These are phyloP conservation scores for Saccopteryx leptura DNA, from an alignment of 2,113 vertebrate genomes.

Conservation along the genomic window DNA sequence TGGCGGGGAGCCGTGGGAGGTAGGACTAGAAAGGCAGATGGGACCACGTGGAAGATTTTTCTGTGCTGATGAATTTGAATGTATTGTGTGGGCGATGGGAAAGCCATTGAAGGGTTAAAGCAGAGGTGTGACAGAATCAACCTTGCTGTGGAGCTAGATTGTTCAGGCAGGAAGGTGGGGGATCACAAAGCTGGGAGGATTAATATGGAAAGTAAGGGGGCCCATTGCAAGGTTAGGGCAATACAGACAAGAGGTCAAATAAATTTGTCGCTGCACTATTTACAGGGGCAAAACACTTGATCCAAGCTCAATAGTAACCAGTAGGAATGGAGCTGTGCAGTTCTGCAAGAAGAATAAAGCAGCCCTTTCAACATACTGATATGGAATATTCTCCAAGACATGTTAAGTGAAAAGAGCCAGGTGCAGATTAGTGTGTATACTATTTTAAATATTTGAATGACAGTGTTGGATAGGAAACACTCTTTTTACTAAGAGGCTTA, in stretches of 20 bases:
- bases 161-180: neutral
- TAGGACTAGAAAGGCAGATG: neutral
- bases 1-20: neutral
- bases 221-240: neutral
- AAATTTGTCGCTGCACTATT: neutral
- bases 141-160: neutral
- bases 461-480: neutral
- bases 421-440: neutral
- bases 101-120: neutral
- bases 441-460: neutral
- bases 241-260: neutral
- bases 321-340: neutral
- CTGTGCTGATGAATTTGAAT: neutral
- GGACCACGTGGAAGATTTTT: neutral
- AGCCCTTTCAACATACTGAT: neutral
- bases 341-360: neutral
- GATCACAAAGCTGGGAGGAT: neutral
- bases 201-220: neutral
- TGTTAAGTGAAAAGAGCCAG: slow-evolving; percentile 12
- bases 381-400: neutral
- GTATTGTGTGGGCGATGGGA: neutral
- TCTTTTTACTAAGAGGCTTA: no score
- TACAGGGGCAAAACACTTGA: neutral
- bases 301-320: neutral
- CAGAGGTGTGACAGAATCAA: neutral